Percentiles rank a stretch among this genome's conserved stretches.
These are phyloP conservation scores for Hemiprocne comata DNA, from an alignment of 2,113 vertebrate genomes.

Conservation along the genomic window DNA sequence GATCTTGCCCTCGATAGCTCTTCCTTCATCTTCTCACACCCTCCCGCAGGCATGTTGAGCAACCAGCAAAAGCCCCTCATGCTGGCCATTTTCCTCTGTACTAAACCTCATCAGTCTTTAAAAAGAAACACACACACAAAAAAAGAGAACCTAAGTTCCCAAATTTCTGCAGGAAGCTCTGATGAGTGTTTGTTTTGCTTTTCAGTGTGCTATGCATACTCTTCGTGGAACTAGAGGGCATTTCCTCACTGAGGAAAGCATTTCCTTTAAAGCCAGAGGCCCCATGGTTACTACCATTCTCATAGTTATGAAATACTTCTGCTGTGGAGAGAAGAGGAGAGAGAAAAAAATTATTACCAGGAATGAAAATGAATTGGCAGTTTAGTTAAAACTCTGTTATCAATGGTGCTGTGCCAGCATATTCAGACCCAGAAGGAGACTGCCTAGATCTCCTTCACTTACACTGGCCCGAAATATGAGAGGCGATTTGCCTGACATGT, in stretches of 20 bases:
- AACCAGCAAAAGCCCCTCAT: background rate
- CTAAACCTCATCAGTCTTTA: background rate
- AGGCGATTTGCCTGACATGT: background rate
- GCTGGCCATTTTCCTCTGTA: background rate
- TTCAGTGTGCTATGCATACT: background rate
- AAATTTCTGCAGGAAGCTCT: constrained; percentile 11
- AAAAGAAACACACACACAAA: background rate
- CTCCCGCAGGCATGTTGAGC: rapidly evolving
- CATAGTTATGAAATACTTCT: background rate
- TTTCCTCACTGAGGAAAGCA: constrained; percentile 9
- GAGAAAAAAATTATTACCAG: background rate
- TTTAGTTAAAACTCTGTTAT: background rate
- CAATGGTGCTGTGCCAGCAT: background rate
- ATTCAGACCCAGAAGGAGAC: background rate
- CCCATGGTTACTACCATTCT: background rate
- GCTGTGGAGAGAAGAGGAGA: background rate
- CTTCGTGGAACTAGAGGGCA: background rate
- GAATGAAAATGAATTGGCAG: background rate
- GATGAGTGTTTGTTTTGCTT: constrained; percentile 6
- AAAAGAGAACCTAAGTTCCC: background rate
- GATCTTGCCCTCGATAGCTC: background rate
- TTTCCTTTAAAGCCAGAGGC: constrained; percentile 18
- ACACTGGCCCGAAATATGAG: background rate
- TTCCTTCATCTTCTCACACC: constrained; percentile 1
- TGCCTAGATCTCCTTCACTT: background rate